Evolutionary conservation across 1,140 invertebrate genomes (phyloP).

Genomic region (Drosophila dunni): DNA sequence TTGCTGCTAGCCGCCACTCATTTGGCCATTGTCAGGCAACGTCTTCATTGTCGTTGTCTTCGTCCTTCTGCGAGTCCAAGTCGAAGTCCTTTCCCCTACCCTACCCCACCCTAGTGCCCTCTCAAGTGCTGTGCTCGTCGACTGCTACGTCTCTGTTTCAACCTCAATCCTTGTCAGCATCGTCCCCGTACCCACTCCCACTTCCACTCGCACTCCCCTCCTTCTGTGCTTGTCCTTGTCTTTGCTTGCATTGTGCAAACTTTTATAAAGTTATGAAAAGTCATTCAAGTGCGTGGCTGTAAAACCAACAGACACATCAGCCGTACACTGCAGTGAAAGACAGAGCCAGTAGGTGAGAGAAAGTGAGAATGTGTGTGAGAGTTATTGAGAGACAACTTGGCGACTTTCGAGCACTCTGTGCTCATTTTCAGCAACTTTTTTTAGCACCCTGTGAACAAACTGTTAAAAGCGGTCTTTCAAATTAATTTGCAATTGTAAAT

Average conservation of each 20-base stretch:
- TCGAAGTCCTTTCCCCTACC: neutral
- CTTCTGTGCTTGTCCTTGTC: neutral
- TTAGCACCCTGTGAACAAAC: too few relatives aligned
- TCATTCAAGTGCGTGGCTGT: slow-evolving; percentile 71
- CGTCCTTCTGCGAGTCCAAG: slow-evolving; percentile 10
- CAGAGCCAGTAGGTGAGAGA: neutral
- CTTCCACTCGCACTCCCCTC: too few relatives aligned
- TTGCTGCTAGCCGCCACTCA: slow-evolving; percentile 47
- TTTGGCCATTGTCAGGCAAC: slow-evolving; percentile 71
- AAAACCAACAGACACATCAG: slow-evolving; percentile 24
- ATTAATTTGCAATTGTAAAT: too few relatives aligned
- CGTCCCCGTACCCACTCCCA: neutral
- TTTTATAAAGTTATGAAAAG: slow-evolving; percentile 81
- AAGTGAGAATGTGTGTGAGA: slow-evolving; percentile 24
- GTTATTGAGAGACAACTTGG: slow-evolving; percentile 54
- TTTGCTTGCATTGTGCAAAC: slow-evolving; percentile 64
- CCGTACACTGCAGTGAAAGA: slow-evolving; percentile 1
- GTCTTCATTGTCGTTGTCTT: slow-evolving; percentile 62
- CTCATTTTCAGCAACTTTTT: slow-evolving; percentile 58
- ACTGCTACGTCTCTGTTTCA: slow-evolving; percentile 4
- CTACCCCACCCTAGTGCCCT: neutral
- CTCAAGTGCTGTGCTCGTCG: neutral
- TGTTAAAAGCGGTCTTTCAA: too few relatives aligned
- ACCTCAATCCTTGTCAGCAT: slow-evolving; percentile 19
- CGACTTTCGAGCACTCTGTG: slow-evolving; percentile 77